These are phyloP conservation scores for Chaenogobius annularis DNA, from an alignment of 2,113 vertebrate genomes.

Conservation along the genomic window DNA sequence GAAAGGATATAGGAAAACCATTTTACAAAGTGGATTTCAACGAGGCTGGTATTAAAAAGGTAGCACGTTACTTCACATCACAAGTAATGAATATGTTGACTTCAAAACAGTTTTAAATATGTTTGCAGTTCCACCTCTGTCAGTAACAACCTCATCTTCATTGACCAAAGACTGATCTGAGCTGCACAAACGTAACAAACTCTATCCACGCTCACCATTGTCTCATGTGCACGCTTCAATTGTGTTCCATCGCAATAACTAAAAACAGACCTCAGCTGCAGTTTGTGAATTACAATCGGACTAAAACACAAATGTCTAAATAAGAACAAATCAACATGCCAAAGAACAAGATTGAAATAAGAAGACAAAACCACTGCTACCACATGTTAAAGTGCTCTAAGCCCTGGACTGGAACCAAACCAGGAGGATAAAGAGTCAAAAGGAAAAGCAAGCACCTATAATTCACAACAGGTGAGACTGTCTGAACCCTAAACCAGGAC, in stretches of 20 bases:
- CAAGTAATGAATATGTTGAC: neutral
- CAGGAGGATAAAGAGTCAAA: neutral
- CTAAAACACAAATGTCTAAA: neutral
- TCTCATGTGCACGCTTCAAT: neutral
- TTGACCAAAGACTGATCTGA: too few relatives aligned
- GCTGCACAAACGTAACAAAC: too few relatives aligned
- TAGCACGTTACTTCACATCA: neutral
- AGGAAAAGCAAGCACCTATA: neutral
- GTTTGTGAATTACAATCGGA: neutral
- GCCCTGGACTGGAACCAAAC: neutral
- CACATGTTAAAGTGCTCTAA: too few relatives aligned
- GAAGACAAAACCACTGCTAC: neutral
- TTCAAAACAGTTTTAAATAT: too few relatives aligned
- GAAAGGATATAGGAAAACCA: neutral
- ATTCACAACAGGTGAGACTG: neutral
- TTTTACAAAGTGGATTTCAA: neutral
- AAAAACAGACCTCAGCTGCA: constrained; percentile 2
- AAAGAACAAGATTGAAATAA: too few relatives aligned
- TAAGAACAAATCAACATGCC: neutral
- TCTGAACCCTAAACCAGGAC: neutral
- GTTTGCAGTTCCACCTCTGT: neutral
- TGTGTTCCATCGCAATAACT: constrained; percentile 21
- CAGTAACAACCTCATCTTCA: neutral
- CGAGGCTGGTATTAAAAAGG: neutral
- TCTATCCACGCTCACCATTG: too few relatives aligned